A percentile compares a stretch with the other conserved stretches of the same genome.
These are phyloP conservation scores for Achatina immaculata DNA, from an alignment of 1,140 invertebrate genomes.

Conservation along the genomic window DNA sequence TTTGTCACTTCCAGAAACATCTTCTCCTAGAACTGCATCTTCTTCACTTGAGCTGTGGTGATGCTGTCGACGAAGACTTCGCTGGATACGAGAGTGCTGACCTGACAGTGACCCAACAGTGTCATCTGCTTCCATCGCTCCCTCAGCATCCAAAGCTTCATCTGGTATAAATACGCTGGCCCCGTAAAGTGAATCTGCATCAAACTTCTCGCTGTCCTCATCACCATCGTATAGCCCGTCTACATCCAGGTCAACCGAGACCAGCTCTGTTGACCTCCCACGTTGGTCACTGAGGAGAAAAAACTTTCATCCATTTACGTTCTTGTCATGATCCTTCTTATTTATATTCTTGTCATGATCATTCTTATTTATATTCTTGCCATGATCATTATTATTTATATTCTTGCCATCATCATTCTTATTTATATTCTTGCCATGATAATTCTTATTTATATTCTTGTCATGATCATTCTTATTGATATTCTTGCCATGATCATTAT, in stretches of 20 bases:
- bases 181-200: conserved; percentile 33
- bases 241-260: conserved; percentile 34
- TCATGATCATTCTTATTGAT: too few relatives aligned
- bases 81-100: not conserved
- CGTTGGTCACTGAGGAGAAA: too few relatives aligned
- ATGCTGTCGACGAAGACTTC: conserved; percentile 18
- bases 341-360: too few relatives aligned
- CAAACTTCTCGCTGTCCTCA: conserved; percentile 40
- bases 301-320: not conserved
- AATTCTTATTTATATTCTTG: too few relatives aligned
- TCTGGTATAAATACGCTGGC: conserved; percentile 22
- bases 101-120: not conserved
- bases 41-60: not conserved
- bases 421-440: too few relatives aligned
- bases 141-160: conserved; percentile 4
- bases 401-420: too few relatives aligned
- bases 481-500: too few relatives aligned
- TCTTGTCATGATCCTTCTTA: not conserved
- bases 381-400: too few relatives aligned
- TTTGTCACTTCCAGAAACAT: not conserved
- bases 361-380: too few relatives aligned
- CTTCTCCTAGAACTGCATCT: not conserved
- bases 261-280: conserved; percentile 18
- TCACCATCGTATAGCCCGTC: conserved; percentile 31
- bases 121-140: conserved; percentile 10